Conservation (phyloP, 2,888 invertebrate species). For the Cryptophagus acutangulus region DNA sequence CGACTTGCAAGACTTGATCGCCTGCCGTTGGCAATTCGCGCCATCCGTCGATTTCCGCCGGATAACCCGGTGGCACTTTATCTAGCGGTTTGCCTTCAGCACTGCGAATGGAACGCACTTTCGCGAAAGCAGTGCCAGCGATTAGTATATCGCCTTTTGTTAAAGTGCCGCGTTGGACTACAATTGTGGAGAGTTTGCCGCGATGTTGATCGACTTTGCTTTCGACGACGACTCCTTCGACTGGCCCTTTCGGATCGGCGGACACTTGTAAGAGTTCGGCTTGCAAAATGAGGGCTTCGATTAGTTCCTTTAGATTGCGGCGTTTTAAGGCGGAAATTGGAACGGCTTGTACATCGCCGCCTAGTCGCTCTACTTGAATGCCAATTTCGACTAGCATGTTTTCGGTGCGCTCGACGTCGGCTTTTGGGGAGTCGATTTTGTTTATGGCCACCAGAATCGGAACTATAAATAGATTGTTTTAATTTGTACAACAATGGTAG, state of each 20-base stretch:
- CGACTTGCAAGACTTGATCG: conserved; percentile 79
- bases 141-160: conserved; percentile 73
- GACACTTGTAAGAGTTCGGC: conserved; percentile 84
- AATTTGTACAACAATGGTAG: not conserved
- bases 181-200: conserved; percentile 76
- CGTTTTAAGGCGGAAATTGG: conserved; percentile 87
- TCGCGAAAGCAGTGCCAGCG: conserved; percentile 80
- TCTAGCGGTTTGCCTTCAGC: conserved; percentile 64
- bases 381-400: conserved; percentile 71
- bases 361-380: conserved; percentile 77
- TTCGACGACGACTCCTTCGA: conserved; percentile 89
- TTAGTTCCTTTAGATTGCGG: conserved; percentile 68
- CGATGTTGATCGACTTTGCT: conserved; percentile 64
- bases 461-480: conserved; percentile 61
- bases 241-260: conserved; percentile 76
- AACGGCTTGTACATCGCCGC: conserved; percentile 89
- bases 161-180: conserved; percentile 74
- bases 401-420: conserved; percentile 80
- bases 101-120: conserved; percentile 74
- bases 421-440: conserved; percentile 92
- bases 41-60: conserved; percentile 90
- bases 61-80: conserved; percentile 71
- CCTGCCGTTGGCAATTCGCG: conserved; percentile 83
- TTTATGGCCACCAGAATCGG: conserved; percentile 96
- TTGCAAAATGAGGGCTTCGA: conserved; percentile 78